Evolutionary conservation across 2,888 invertebrate species (phyloP), one percentile per base, ranked within the genome.

Genomic region (Leptinotarsa haldemani): DNA sequence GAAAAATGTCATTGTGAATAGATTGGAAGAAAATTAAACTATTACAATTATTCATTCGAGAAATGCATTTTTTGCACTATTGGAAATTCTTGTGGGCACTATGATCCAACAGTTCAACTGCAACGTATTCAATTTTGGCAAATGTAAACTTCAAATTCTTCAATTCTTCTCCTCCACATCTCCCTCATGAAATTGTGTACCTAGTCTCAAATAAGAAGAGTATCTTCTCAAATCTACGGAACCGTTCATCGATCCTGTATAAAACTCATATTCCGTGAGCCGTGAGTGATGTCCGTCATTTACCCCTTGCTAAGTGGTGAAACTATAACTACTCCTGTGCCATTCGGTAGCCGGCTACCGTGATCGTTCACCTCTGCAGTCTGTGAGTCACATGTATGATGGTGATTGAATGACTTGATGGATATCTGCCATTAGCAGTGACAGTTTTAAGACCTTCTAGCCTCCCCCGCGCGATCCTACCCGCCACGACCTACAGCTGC

Each of bases 391-490:
- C 81, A 80, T 79, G 77, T 81, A 79, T 79, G 79, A 79, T 86
- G 86, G 86, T 86, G 87, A 87, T 87, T 86, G 87, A 87, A 86
- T 85, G 86, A 82, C 85, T 83, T 87, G 87, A 87, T 87, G 86
- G 87, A 87, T 87, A 87, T 87, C 87, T 87, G 87, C 87, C 87
- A 88, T 87, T 87, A 87, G 83, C 85, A 83, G 86, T 87, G 87
- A 87, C 87, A 86, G 87, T 86, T 88, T 88, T 87, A 87, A 87
- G 86, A 86, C 86, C 82, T 78, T 76, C 80, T 73, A 73, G 69
- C 66, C 77, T 72, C 73, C 76, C 78, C 75, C 74, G 69, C 74
- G 69, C 78, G 18, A 47, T 65, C 9, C 65, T 25, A 13, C 63
- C 22, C 69, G 66, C 65, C 66, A 70, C 73, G 69, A 73, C 73